A percentile compares a stretch with the other conserved stretches of the same genome.
Evolutionary conservation across 2,888 invertebrate genomes (phyloP).

Genomic region (Rhingia campestris): DNA sequence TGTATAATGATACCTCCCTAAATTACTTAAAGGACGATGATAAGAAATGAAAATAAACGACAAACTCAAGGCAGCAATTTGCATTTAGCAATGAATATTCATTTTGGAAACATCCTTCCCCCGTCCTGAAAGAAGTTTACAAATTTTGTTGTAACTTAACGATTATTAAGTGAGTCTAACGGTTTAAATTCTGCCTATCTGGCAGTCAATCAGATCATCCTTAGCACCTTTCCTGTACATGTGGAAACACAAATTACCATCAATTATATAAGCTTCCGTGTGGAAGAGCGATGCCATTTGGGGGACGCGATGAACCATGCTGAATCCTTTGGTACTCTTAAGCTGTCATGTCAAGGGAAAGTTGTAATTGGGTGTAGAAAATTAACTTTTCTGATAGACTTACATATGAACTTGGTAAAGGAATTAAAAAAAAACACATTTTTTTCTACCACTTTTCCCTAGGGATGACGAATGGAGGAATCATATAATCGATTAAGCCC

Average conservation of each 20-base stretch:
- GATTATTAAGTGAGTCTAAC: conserved; percentile 11
- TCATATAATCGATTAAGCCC: conserved; percentile 42
- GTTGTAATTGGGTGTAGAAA: not conserved
- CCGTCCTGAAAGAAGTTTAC: not conserved
- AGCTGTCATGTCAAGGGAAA: conserved; percentile 14
- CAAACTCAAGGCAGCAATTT: conserved; percentile 37
- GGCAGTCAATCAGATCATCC: conserved; percentile 37
- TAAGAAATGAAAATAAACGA: conserved; percentile 45
- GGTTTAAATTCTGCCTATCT: conserved; percentile 25
- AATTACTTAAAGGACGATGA: conserved; percentile 46
- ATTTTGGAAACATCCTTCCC: not conserved
- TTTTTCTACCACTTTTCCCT: not conserved
- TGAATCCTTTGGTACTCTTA: conserved; percentile 41
- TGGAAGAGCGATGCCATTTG: not conserved
- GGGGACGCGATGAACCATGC: conserved; percentile 1
- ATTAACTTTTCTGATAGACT: conserved; percentile 31
- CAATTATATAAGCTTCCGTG: conserved; percentile 20
- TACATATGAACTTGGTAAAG: conserved; percentile 14
- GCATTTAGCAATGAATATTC: conserved; percentile 52
- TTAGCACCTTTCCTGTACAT: not conserved
- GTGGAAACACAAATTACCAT: not conserved
- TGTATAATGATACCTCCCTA: conserved; percentile 16
- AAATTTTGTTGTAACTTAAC: not conserved
- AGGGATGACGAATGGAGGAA: conserved; percentile 1
- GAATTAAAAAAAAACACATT: conserved; percentile 20